Evolutionary conservation across 2,113 vertebrate genomes (phyloP).

Genomic region (Alaudala cheleensis): DNA sequence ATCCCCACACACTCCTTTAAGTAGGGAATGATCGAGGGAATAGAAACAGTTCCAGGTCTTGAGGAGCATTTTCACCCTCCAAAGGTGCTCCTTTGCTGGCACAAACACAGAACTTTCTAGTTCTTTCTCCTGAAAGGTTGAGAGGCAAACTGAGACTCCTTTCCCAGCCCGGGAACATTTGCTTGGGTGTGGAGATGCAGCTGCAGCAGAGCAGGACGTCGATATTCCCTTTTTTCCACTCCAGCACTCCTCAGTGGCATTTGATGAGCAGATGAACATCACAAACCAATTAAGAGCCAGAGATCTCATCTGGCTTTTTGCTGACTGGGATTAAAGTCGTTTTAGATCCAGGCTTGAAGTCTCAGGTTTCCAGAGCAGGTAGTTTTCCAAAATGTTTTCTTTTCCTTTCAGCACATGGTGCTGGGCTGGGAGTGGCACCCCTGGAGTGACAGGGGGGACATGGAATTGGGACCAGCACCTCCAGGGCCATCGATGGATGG

Average conservation of each 20-base stretch:
- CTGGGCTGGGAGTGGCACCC: background rate
- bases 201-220: rapidly evolving
- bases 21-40: too few relatives aligned
- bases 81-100: too few relatives aligned
- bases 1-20: too few relatives aligned
- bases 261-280: background rate
- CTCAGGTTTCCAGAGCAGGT: background rate
- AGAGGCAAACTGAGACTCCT: too few relatives aligned
- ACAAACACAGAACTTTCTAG: too few relatives aligned
- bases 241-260: background rate
- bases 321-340: background rate
- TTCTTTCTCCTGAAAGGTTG: too few relatives aligned
- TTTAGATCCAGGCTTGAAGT: background rate
- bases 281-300: background rate
- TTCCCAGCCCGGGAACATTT: too few relatives aligned
- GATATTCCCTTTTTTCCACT: rapidly evolving
- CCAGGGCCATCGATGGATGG: background rate
- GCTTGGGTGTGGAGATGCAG: too few relatives aligned
- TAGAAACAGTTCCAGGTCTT: too few relatives aligned
- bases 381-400: too few relatives aligned
- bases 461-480: background rate
- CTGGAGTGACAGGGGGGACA: rapidly evolving
- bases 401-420: too few relatives aligned
- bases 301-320: background rate
- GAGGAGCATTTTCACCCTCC: too few relatives aligned